Evolutionary conservation across 2,113 vertebrate genomes (phyloP).

Genomic region (Hepsetus odoe): DNA sequence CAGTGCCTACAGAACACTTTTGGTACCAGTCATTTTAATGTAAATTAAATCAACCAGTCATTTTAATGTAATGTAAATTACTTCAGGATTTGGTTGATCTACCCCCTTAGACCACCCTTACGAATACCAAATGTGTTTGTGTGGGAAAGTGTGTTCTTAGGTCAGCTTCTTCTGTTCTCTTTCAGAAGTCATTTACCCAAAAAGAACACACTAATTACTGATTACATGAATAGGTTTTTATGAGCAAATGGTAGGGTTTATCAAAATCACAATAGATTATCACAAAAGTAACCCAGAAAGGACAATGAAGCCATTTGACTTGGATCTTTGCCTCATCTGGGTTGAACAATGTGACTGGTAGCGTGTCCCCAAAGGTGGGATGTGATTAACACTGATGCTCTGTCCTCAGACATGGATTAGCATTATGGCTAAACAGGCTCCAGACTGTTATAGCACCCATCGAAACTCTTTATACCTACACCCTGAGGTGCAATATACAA

Average conservation of each 20-base stretch:
- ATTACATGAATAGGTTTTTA: neutral
- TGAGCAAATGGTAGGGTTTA: neutral
- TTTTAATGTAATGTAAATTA: no score
- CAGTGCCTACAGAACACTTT: no score
- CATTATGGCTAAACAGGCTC: neutral
- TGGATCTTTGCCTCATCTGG: neutral
- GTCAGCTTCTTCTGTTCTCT: neutral
- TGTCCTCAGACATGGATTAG: constrained; percentile 40
- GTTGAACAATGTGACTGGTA: constrained; percentile 1
- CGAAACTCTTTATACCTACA: constrained; percentile 20
- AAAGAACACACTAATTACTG: no score
- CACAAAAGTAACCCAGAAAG: neutral
- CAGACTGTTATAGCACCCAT: constrained; percentile 14
- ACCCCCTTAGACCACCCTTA: no score
- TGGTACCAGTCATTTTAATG: no score
- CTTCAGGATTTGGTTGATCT: no score
- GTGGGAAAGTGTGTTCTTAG: neutral
- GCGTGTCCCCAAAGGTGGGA: neutral
- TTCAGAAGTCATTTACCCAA: neutral
- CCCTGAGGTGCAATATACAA: constrained; percentile 7
- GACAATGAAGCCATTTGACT: neutral
- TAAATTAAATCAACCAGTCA: no score
- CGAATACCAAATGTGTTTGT: no score
- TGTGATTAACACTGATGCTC: constrained; percentile 30
- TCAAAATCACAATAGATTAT: neutral